Base-by-base conservation (phyloP, 1,140 invertebrate genomes). In the Monochamus saltuarius region DNA sequence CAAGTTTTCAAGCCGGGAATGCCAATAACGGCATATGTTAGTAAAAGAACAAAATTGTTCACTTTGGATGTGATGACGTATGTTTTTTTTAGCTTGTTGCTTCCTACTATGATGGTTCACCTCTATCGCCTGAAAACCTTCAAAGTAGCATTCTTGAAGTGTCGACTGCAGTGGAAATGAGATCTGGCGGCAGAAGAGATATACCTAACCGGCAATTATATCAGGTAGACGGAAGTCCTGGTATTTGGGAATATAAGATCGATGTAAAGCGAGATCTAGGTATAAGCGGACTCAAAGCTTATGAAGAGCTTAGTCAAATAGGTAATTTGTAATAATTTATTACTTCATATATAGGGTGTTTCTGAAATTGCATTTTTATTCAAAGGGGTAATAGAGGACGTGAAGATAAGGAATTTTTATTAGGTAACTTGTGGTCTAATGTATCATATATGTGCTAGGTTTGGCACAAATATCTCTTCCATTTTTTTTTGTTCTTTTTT, bases 1-100 rank as follows among this genome's bases (percentile, higher is more conserved):
- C 91, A 97, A 78, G 87, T 97, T 9, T 97, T 98, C 77, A 97
- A 97, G 76, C 94, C 95, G 0, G 81, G 89, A 1, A 95, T 97
- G 90, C 90, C 93, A 0, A 89, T 93, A 69, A 87, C 85, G 59
- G 78, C 82, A 63, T 90, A 89, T 75, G 88, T 91, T 76, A 86
- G 38, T 36, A 35, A 4, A 35, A n/a, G n/a, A 13, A 40, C n/a
- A n/a, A n/a, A 40, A 40, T 3, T 11, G 1, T 40, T n/a, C 8
- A 40, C 11, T n/a, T 2, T n/a, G 2, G 8, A 3, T 8, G 38
- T 3, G 8, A n/a, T n/a, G 35, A 38, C n/a, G 46, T 13, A 35
- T 55, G 37, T 38, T 61, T 66, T 62, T 40, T 19, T 0, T 80
- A 91, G 79, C 64, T 92, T 11, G 84, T 86, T 0, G 86, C 89